Base-by-base conservation (phyloP, 1,140 invertebrate genomes). In the Eriosoma lanigerum region DNA sequence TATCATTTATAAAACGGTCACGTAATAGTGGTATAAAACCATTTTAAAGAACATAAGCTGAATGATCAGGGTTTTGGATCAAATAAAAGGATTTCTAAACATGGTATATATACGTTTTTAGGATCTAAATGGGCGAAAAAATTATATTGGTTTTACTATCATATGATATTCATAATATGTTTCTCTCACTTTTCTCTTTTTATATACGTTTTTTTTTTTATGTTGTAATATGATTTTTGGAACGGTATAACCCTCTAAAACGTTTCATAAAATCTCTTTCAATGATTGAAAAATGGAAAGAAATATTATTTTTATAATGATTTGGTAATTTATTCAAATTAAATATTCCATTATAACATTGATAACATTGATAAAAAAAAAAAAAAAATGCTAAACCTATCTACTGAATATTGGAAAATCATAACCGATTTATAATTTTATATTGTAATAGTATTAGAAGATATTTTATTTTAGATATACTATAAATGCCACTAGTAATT, bases 1-100 rank as follows among this genome's bases (percentile, higher is more conserved):
- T 56, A 46, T 73, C 10, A n/a, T 60, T 76, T 44, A 26, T 21
- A 76, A 76, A 76, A 76, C n/a, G 19, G 73, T 76, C 73, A 76
- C 54, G 73, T 76, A 76, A 8, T 48, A 58, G 15, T 58, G n/a
- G 52, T 26, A 21, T 44, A 21, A 29, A 56, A 76, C n/a, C 52
- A 56, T 58, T 76, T 58, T 44, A 76, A 76, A 76, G 58, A 58
- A 46, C 54, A 58, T 52, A 32, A 58, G n/a, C 29, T 19, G 29
- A 44, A 54, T 58, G 13, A 76, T 44, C 21, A 8, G 62, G 19
- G 8, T 38, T 44, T 38, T 64, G 9, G 24, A 76, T 4, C n/a
- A 56, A 44, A 46, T 24, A 44, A 54, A 60, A 58, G 50, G 52
- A 13, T 76, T 58, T n/a, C 52, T 6, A 9, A 54, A 24, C 73